phyloP scores from a whole-genome alignment of 2,888 invertebrate genomes.

The Alentia gelatinosa region DNA sequence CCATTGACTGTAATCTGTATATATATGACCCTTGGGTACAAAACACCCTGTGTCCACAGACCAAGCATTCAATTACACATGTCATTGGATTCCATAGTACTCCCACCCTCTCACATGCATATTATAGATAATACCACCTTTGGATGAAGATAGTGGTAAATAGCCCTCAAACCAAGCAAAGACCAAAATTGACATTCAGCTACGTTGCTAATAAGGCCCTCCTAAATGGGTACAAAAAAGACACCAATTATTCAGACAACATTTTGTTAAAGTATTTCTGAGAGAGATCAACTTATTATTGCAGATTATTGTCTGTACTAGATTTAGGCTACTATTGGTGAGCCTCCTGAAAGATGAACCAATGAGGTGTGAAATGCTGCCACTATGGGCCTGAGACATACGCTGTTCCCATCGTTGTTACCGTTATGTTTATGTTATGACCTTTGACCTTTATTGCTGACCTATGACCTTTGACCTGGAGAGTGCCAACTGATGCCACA shows the following conservation, averaged over 20 bases:
- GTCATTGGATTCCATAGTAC: conserved; percentile 30
- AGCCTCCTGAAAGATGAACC: background rate
- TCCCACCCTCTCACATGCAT: no score
- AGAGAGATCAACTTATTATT: no score
- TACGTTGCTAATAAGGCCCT: no score
- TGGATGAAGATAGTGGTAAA: no score
- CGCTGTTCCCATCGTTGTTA: background rate
- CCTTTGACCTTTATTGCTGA: conserved; percentile 32
- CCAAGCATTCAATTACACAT: background rate
- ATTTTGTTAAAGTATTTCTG: no score
- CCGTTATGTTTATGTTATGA: conserved; percentile 4
- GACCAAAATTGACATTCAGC: no score
- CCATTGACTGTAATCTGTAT: background rate
- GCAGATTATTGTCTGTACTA: no score
- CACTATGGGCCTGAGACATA: background rate
- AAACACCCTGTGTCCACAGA: background rate
- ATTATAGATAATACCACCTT: no score
- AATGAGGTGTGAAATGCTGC: conserved; percentile 7
- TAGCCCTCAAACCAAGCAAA: no score
- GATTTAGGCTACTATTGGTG: no score
- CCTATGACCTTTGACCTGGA: conserved; percentile 5
- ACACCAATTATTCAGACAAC: no score
- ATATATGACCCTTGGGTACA: background rate
- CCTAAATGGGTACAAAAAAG: no score
- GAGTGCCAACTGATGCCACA: background rate